Percentiles rank a stretch among this genome's conserved stretches.
Conservation (phyloP, 2,888 invertebrate genomes). For the Hirtodrosophila alboralis region DNA sequence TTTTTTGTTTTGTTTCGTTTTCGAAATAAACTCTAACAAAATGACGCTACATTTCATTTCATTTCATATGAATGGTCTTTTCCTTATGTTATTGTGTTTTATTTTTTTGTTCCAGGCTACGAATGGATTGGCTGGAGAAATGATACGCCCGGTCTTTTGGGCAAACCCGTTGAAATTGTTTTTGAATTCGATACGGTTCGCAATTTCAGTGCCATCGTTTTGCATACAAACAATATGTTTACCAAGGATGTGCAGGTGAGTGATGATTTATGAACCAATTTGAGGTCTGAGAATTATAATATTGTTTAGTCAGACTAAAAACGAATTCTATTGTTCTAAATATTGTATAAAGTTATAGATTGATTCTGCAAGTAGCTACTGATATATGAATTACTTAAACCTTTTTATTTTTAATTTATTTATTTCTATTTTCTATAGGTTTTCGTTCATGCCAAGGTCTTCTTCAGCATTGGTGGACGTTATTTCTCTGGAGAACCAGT, state of each 20-base stretch:
- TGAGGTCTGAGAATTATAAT: constrained; percentile 1
- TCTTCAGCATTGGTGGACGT: constrained; percentile 90
- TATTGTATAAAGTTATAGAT: too few relatives aligned
- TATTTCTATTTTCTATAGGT: constrained; percentile 85
- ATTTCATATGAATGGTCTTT: constrained; percentile 35
- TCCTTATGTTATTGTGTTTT: too few relatives aligned
- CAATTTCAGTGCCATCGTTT: constrained; percentile 90
- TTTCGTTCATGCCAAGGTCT: constrained; percentile 90
- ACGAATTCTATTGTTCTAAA: too few relatives aligned
- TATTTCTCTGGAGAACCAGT: constrained; percentile 90
- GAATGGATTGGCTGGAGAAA: constrained; percentile 94
- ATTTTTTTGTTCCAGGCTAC: constrained; percentile 86
- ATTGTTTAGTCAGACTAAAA: too few relatives aligned
- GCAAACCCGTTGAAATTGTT: constrained; percentile 89
- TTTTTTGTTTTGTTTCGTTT: constrained; percentile 4
- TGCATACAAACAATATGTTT: constrained; percentile 91
- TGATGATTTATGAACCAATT: constrained; percentile 35
- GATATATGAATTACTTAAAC: too few relatives aligned
- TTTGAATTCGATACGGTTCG: constrained; percentile 92
- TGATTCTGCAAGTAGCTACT: too few relatives aligned
- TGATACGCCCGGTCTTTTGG: constrained; percentile 87
- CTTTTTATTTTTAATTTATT: too few relatives aligned
- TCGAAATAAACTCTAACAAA: constrained; percentile 20
- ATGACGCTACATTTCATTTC: constrained; percentile 38
- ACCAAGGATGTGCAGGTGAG: constrained; percentile 90